Base-by-base conservation (phyloP, 37 sponge, comb jelly and placozoan species). In the Tethya wilhelma region DNA sequence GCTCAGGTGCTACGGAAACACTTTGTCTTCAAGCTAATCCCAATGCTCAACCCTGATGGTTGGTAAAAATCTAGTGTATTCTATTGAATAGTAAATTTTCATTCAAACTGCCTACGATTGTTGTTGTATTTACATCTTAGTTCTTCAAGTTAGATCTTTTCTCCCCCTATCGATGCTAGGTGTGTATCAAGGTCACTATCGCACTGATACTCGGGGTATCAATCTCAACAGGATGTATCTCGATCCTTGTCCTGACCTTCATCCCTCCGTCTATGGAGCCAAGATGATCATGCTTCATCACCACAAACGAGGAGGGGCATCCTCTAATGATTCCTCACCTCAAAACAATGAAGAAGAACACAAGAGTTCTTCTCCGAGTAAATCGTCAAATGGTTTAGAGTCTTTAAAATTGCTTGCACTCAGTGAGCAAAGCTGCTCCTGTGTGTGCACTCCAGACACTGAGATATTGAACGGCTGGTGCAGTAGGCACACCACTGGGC, bases 41-140 rank as follows among this genome's bases (percentile, higher is more conserved):
- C 98, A 1, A 95, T 98, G 96, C 55, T 98, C 43, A 98, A 98
- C 45, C 98, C 98, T 31, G 98, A 98, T 81, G 96, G 98, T 29
- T 70, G 67, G 43, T 44, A 40, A 11, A 53, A 20, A 56, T 4
- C 28, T n/a, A n/a, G 6, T 19, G 14, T 49, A 49, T 49, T 9
- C 14, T 49, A 49, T 49, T 49, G 53, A 14, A 49, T 49, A n/a
- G n/a, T n/a, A n/a, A n/a, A n/a, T n/a, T n/a, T n/a, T n/a, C n/a
- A n/a, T n/a, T n/a, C n/a, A n/a, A n/a, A n/a, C n/a, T n/a, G n/a
- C n/a, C n/a, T 65, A 29, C 66, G 17, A 49, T 49, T 20, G 55
- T 49, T 49, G 55, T 49, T 49, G 55, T 49, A 49, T 49, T 49
- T 49, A 20, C 17, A 49, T 17, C 17, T 17, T 49, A 20, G 11